Evolutionary conservation across 2,113 vertebrate genomes (phyloP).

Genomic region (Narcine bancroftii): DNA sequence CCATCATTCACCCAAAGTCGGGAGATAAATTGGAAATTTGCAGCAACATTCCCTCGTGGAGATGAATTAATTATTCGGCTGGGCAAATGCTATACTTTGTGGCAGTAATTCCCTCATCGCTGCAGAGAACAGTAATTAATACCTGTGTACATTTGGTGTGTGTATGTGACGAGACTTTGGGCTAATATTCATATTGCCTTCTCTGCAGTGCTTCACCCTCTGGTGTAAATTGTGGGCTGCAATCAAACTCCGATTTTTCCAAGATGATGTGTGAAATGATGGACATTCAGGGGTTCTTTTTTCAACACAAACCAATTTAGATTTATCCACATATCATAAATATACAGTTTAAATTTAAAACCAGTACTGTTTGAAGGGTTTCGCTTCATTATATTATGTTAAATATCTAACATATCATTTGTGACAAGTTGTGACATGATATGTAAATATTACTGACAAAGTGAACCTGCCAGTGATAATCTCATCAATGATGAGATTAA

Average conservation of each 20-base stretch:
- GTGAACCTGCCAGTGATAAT: not conserved
- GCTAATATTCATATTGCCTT: not conserved
- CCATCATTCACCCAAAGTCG: not conserved
- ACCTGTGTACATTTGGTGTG: not conserved
- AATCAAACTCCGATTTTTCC: not conserved
- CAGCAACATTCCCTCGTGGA: not conserved
- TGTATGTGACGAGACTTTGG: not conserved
- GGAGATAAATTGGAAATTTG: slow-evolving; percentile 9
- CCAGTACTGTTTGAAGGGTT: not conserved
- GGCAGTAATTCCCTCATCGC: not conserved
- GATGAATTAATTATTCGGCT: slow-evolving; percentile 2
- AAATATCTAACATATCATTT: not conserved
- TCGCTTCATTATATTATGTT: not conserved
- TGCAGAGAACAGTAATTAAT: not conserved
- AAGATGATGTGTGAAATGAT: not conserved
- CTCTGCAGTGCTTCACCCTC: not conserved
- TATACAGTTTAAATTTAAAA: not conserved
- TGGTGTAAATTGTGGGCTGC: not conserved
- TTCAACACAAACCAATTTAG: not conserved
- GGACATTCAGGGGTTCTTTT: not conserved
- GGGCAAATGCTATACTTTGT: not conserved
- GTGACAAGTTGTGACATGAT: not conserved
- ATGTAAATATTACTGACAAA: not conserved
- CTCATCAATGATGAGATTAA: no score
- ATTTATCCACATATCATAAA: not conserved